A percentile compares a stretch with the other conserved stretches of the same genome.
These are phyloP conservation scores for Pteria penguin DNA, from an alignment of 2,888 invertebrate species.

Conservation along the genomic window DNA sequence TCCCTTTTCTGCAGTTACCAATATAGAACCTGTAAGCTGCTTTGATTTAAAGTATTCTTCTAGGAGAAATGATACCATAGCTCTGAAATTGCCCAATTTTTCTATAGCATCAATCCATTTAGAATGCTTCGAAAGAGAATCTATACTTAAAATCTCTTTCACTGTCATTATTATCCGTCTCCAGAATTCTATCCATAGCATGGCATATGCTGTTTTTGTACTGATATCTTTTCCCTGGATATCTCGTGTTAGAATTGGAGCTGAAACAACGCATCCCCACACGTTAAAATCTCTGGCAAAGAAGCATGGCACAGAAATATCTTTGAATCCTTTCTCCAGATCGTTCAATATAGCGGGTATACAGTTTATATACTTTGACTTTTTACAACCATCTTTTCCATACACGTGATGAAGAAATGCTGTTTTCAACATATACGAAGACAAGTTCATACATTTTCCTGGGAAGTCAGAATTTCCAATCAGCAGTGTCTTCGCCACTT, in stretches of 20 bases:
- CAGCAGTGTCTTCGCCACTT: conserved; percentile 7
- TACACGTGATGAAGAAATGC: conserved; percentile 14
- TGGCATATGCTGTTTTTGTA: not conserved
- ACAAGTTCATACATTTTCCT: conserved; percentile 13
- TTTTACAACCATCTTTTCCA: not conserved
- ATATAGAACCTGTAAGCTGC: not conserved
- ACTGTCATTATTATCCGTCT: not conserved
- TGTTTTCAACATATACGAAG: conserved; percentile 20
- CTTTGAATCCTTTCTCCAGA: not conserved
- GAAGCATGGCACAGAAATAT: conserved; percentile 18
- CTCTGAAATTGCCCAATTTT: not conserved
- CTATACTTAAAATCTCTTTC: not conserved
- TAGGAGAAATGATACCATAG: not conserved
- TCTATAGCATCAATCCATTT: not conserved
- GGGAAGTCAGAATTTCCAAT: conserved; percentile 1
- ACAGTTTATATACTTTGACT: not conserved
- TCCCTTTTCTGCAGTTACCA: too few relatives aligned
- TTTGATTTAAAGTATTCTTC: conserved; percentile 1
- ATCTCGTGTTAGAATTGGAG: not conserved
- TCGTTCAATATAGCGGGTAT: conserved; percentile 1
- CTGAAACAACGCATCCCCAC: conserved; percentile 7
- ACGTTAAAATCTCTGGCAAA: conserved; percentile 7
- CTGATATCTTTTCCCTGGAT: too few relatives aligned
- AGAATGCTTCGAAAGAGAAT: too few relatives aligned
- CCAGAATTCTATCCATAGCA: conserved; percentile 14